A percentile compares a stretch with the other conserved stretches of the same genome.
phyloP scores from a whole-genome alignment of 2,113 vertebrate genomes.

The Gambusia holbrooki region DNA sequence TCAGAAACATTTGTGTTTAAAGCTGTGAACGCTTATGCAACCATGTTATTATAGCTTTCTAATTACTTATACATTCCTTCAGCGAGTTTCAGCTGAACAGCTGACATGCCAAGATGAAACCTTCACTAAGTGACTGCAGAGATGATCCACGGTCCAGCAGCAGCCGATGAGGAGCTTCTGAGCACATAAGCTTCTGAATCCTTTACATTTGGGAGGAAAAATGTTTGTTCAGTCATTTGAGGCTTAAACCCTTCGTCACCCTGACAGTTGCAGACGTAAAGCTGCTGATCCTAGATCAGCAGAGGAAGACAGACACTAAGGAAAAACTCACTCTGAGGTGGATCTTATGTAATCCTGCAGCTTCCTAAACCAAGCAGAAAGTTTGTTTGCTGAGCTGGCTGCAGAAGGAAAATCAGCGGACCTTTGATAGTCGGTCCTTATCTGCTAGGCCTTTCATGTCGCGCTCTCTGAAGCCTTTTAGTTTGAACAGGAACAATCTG shows the following conservation, averaged over 20 bases:
- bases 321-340: background rate
- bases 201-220: conserved; percentile 23
- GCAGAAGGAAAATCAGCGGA: conserved; percentile 10
- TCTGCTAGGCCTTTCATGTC: conserved; percentile 34
- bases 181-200: conserved; percentile 34
- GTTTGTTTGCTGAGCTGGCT: conserved; percentile 10
- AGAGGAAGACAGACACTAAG: background rate
- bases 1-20: too few relatives aligned
- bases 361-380: conserved; percentile 16
- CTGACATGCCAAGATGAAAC: background rate
- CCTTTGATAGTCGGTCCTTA: conserved; percentile 29
- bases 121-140: background rate
- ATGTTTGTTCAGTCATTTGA: conserved; percentile 8
- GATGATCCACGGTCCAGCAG: background rate
- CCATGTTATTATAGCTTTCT: background rate
- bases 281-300: conserved; percentile 48
- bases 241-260: conserved; percentile 39
- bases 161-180: background rate
- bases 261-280: conserved; percentile 45
- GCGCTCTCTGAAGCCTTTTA: conserved; percentile 43
- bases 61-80: background rate
- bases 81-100: background rate
- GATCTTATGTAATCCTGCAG: conserved; percentile 25
- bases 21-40: too few relatives aligned
- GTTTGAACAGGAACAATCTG: conserved; percentile 8